phyloP scores from a whole-genome alignment of 2,113 vertebrate genomes.

The Pelmatolapia mariae region DNA sequence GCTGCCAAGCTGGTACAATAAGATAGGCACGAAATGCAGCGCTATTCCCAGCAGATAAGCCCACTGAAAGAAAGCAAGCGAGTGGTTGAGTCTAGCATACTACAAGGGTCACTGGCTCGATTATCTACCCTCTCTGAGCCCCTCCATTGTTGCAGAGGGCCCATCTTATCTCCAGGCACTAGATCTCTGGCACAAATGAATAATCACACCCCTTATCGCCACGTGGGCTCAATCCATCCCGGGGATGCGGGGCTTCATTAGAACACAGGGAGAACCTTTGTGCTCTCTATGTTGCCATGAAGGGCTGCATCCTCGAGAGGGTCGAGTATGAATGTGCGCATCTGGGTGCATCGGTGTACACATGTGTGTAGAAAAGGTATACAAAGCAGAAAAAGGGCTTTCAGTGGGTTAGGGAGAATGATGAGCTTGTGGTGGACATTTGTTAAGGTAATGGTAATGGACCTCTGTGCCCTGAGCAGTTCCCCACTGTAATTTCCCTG shows the following conservation, averaged over 20 bases:
- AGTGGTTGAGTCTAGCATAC: constrained; percentile 8
- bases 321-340: not conserved
- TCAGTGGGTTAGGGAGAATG: not conserved
- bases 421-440: constrained; percentile 29
- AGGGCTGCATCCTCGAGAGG: not conserved
- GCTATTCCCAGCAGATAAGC: constrained; percentile 50
- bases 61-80: constrained; percentile 25
- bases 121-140: constrained; percentile 51
- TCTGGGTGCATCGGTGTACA: not conserved
- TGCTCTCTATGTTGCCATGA: not conserved
- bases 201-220: constrained; percentile 34
- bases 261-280: not conserved
- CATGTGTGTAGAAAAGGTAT: not conserved
- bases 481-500: constrained; percentile 35
- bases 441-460: constrained; percentile 45
- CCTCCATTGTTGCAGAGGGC: constrained; percentile 33
- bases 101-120: constrained; percentile 46
- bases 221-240: constrained; percentile 12
- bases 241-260: not conserved
- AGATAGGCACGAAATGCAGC: constrained; percentile 32
- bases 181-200: constrained; percentile 49
- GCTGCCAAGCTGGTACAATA: constrained; percentile 41
- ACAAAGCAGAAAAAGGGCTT: not conserved
- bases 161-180: constrained; percentile 52
- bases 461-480: not conserved